Percentiles rank a stretch among this genome's conserved stretches.
phyloP scores from a whole-genome alignment of 2,888 invertebrate species.

The Harpalus rubripes region DNA sequence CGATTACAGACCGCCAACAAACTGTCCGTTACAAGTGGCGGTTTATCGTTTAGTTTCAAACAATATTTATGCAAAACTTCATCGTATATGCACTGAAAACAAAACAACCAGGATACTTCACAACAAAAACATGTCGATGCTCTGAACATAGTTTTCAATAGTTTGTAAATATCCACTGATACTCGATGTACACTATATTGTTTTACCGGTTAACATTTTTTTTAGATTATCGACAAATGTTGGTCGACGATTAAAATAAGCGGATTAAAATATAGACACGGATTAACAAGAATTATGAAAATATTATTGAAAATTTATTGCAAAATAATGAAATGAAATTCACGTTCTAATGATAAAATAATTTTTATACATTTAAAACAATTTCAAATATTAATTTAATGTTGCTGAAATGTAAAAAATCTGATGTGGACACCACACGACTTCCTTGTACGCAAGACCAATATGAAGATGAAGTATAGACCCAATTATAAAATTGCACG shows the following conservation, averaged over 20 bases:
- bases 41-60: conserved; percentile 46
- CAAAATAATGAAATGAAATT: not conserved
- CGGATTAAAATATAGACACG: conserved; percentile 6
- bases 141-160: conserved; percentile 32
- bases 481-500: too few relatives aligned
- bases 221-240: conserved; percentile 22
- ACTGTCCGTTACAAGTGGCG: conserved; percentile 22
- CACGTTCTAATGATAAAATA: not conserved
- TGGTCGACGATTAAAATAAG: conserved; percentile 26
- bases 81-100: conserved; percentile 26
- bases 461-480: too few relatives aligned
- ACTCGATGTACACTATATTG: conserved; percentile 26
- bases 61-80: conserved; percentile 49
- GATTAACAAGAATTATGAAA: conserved; percentile 15
- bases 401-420: too few relatives aligned
- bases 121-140: conserved; percentile 30
- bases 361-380: too few relatives aligned
- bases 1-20: conserved; percentile 19
- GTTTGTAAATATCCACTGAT: conserved; percentile 36
- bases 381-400: too few relatives aligned
- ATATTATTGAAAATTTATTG: not conserved
- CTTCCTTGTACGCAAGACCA: too few relatives aligned
- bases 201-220: conserved; percentile 19
- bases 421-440: too few relatives aligned
- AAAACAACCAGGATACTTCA: conserved; percentile 20